Evolutionary conservation across 2,888 invertebrate species (phyloP), one percentile per base, ranked within the genome.

Genomic region (Deilephila porcellus): DNA sequence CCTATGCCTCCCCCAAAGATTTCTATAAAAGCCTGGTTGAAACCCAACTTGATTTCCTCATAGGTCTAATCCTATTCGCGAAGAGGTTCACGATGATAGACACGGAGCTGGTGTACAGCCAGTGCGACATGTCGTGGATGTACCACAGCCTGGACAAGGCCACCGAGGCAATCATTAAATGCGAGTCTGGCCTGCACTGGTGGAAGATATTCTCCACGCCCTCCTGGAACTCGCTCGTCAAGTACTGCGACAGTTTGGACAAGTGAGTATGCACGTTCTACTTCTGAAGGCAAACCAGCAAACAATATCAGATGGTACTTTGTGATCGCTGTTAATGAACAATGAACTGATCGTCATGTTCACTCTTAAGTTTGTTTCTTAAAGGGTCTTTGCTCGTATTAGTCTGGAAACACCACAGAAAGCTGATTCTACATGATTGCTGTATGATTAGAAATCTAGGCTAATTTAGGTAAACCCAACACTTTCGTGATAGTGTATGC

Each of bases 191-290:
- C 1, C 88, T 96, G 71, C 96, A 96, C 74, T 83, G 96, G 32
- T 97, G 96, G 96, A 95, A 96, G 81, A 90, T 96, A 70, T 88
- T 96, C 60, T 90, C 95, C 20, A 97, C 96, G 0, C 96, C 96
- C 0, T 90, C 95, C 19, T 96, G 95, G 94, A 95, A 91, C 75
- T 92, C 92, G 19, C 89, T 97, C 19, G 95, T 96, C 60, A 93
- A 93, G 77, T 90, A 96, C 79, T 96, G 96, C 79, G 96, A 96
- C 79, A 90, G 90, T 72, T 93, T 97, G 77, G 96, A 97, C 77
- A 94, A 91, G 96, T 96, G 82, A 82, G 87, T 81, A n/a, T 60
- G 62, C 25, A 63, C 63, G 19, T 60, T 63, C n/a, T 4, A 20
- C 3, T 29, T 29, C 3, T 29, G 4, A 19, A 19, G n/a, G 45